These are phyloP conservation scores for Neuroscelio doddi DNA, from an alignment of 2,888 invertebrate genomes.

Conservation along the genomic window DNA sequence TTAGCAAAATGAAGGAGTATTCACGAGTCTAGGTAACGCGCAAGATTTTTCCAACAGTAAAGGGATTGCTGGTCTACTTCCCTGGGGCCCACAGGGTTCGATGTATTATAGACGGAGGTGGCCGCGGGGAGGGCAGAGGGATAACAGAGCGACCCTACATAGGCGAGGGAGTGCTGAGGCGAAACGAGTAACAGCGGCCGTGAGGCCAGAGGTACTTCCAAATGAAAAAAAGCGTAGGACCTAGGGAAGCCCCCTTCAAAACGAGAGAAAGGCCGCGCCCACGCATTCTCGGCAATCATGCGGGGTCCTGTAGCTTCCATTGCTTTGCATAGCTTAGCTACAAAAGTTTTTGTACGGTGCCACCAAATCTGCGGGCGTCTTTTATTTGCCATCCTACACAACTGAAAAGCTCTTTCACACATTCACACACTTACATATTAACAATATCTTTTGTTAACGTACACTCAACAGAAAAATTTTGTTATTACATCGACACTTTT, in stretches of 20 bases:
- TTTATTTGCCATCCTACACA: no score
- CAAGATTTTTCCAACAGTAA: no score
- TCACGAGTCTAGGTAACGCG: no score
- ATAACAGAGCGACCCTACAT: constrained; percentile 35
- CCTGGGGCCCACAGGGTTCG: constrained; percentile 58
- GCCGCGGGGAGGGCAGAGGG: constrained; percentile 50
- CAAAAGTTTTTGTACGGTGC: constrained; percentile 30
- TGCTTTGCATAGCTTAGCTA: constrained; percentile 36
- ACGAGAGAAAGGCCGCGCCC: constrained; percentile 55
- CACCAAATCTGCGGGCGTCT: constrained; percentile 10
- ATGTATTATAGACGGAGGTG: constrained; percentile 52
- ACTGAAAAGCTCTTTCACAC: no score
- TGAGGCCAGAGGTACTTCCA: constrained; percentile 59
- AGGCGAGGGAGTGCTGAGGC: constrained; percentile 56
- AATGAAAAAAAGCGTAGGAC: constrained; percentile 54
- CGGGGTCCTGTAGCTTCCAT: constrained; percentile 47
- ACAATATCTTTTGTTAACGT: no score
- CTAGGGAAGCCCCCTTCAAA: constrained; percentile 48
- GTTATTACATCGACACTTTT: no score
- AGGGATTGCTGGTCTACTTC: constrained; percentile 45
- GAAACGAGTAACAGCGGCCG: constrained; percentile 46
- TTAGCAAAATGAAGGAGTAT: no score
- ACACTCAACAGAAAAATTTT: no score
- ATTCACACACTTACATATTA: no score
- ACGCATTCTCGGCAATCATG: constrained; percentile 54